A percentile compares a stretch with the other conserved stretches of the same genome.
These are phyloP conservation scores for Rana temporaria DNA, from an alignment of 2,113 vertebrate genomes.

Conservation along the genomic window DNA sequence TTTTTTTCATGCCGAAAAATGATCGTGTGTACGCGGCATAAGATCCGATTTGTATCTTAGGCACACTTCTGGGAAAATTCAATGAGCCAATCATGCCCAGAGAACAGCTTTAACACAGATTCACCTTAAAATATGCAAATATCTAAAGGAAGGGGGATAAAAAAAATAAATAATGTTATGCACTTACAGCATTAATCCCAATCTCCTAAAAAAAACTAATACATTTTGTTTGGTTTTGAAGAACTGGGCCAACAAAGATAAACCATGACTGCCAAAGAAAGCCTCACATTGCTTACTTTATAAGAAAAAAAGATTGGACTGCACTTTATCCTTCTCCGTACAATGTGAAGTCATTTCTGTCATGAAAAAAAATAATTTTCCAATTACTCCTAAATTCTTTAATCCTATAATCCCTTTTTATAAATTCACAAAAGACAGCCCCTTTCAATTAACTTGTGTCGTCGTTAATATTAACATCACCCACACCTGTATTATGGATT, in stretches of 20 bases:
- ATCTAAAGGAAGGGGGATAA: no score
- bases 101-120: no score
- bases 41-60: no score
- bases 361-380: slow-evolving; percentile 14
- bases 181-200: background rate
- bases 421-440: slow-evolving; percentile 5
- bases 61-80: no score
- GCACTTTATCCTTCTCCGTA: background rate
- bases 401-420: slow-evolving; percentile 24
- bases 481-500: slow-evolving; percentile 16
- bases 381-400: background rate
- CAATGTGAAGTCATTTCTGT: slow-evolving; percentile 15
- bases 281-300: slow-evolving; percentile 28
- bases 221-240: slow-evolving; percentile 22
- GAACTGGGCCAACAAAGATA: slow-evolving; percentile 16
- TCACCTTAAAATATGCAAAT: no score
- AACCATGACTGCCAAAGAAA: slow-evolving; percentile 1
- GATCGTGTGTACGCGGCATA: no score
- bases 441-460: slow-evolving; percentile 21
- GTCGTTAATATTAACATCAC: background rate
- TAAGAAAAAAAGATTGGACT: background rate
- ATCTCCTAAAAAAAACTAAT: slow-evolving; percentile 3
- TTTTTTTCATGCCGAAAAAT: no score
- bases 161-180: background rate
- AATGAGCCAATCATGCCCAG: no score